Evolutionary conservation across 2,888 invertebrate species (phyloP).

Genomic region (Tricholauxania praeusta): DNA sequence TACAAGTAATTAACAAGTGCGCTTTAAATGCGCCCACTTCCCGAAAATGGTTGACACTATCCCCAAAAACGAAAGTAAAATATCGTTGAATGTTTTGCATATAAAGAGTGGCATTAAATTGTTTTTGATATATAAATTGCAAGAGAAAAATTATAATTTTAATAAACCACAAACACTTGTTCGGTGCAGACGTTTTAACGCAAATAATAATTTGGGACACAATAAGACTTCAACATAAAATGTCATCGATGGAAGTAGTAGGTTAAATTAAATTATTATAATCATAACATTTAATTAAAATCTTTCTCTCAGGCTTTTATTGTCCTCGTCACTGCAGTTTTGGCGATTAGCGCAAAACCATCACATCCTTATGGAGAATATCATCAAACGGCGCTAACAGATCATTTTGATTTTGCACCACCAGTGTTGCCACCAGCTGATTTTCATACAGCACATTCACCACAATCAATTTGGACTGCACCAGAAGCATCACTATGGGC

Average conservation of each 20-base stretch:
- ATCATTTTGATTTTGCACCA: slow-evolving; percentile 54
- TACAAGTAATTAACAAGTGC: slow-evolving; percentile 1
- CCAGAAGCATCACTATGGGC: slow-evolving; percentile 35
- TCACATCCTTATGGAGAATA: slow-evolving; percentile 52
- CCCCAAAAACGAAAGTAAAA: slow-evolving; percentile 18
- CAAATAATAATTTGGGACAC: neutral
- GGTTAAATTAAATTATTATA: slow-evolving; percentile 22
- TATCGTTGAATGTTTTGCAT: slow-evolving; percentile 1
- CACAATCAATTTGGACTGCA: slow-evolving; percentile 35
- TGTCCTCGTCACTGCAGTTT: slow-evolving; percentile 46
- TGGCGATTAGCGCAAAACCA: slow-evolving; percentile 50
- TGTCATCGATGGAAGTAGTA: slow-evolving; percentile 58
- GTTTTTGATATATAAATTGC: slow-evolving; percentile 26
- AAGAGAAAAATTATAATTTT: slow-evolving; percentile 5
- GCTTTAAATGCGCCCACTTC: neutral
- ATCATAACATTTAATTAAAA: neutral
- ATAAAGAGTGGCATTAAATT: neutral
- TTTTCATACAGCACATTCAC: slow-evolving; percentile 40
- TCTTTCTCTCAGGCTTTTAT: slow-evolving; percentile 40
- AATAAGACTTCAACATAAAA: slow-evolving; percentile 42
- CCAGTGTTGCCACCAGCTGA: slow-evolving; percentile 49
- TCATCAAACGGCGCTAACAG: slow-evolving; percentile 43
- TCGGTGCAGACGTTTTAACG: neutral
- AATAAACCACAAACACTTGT: slow-evolving; percentile 18
- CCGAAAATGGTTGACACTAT: slow-evolving; percentile 26